Evolutionary conservation across 2,113 vertebrate species (phyloP).

Genomic region (Bostrychus sinensis): DNA sequence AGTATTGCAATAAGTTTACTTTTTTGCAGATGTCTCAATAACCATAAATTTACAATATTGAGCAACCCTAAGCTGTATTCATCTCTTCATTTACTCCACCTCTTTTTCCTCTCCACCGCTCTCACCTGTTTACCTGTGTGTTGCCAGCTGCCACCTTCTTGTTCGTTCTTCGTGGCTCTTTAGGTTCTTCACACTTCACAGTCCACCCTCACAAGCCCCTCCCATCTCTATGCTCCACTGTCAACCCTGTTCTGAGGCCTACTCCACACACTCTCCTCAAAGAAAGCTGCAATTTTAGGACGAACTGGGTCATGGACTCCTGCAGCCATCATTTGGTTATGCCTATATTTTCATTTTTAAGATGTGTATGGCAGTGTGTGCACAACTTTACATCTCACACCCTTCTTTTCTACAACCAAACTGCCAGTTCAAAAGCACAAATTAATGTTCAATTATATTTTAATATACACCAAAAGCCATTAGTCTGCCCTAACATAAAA

Average conservation of each 20-base stretch:
- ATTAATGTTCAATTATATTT: too few relatives aligned
- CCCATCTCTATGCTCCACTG: slow-evolving; percentile 6
- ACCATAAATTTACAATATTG: too few relatives aligned
- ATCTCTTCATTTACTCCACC: slow-evolving; percentile 28
- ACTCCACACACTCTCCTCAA: neutral
- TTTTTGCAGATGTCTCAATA: too few relatives aligned
- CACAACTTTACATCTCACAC: neutral
- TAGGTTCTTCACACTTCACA: neutral
- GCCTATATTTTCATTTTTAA: neutral
- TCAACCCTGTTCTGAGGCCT: slow-evolving; percentile 1
- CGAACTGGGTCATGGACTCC: neutral
- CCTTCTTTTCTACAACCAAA: neutral
- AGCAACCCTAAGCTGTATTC: too few relatives aligned
- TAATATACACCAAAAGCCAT: too few relatives aligned
- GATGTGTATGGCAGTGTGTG: too few relatives aligned
- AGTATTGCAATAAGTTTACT: too few relatives aligned
- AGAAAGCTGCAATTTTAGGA: neutral
- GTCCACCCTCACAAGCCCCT: slow-evolving; percentile 18
- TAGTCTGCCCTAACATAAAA: too few relatives aligned
- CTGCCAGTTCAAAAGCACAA: too few relatives aligned
- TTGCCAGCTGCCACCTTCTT: slow-evolving; percentile 14
- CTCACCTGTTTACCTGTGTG: slow-evolving; percentile 31
- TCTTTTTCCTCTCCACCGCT: slow-evolving; percentile 24
- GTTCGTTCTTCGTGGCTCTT: neutral
- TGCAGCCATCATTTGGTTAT: neutral